phyloP scores from a whole-genome alignment of 2,113 vertebrate genomes.

The Channa maculata region DNA sequence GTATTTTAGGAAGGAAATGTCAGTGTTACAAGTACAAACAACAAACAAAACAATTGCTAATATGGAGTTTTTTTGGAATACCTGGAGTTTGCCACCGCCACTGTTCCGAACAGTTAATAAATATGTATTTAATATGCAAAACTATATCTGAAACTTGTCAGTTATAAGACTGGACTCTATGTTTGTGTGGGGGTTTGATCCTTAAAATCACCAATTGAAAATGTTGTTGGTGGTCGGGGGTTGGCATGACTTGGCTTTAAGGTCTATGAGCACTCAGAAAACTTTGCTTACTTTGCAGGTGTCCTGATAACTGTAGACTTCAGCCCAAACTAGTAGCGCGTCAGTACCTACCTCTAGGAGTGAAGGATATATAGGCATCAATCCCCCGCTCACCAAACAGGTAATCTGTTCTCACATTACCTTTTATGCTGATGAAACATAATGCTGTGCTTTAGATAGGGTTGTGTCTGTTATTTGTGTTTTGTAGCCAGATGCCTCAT shows the following conservation, averaged over 20 bases:
- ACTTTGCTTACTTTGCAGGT: slow-evolving; percentile 72
- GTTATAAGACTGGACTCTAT: neutral
- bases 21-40: neutral
- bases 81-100: neutral
- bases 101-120: slow-evolving; percentile 3
- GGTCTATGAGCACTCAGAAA: slow-evolving; percentile 17
- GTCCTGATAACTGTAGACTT: slow-evolving; percentile 66
- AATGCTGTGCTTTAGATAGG: neutral
- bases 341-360: slow-evolving; percentile 39
- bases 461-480: slow-evolving; percentile 10
- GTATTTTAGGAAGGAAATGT: slow-evolving; percentile 34
- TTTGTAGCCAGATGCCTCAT: neutral
- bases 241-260: neutral
- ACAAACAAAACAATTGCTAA: slow-evolving; percentile 4
- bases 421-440: slow-evolving; percentile 37
- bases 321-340: slow-evolving; percentile 54
- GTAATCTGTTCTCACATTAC: slow-evolving; percentile 55
- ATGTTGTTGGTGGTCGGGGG: neutral
- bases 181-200: neutral
- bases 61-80: neutral
- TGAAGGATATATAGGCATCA: slow-evolving; percentile 49
- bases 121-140: neutral
- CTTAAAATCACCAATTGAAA: slow-evolving; percentile 8
- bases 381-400: slow-evolving; percentile 59
- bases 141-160: slow-evolving; percentile 3